These are phyloP conservation scores for Notechis scutatus DNA, from an alignment of 2,113 vertebrate species.

Conservation along the genomic window DNA sequence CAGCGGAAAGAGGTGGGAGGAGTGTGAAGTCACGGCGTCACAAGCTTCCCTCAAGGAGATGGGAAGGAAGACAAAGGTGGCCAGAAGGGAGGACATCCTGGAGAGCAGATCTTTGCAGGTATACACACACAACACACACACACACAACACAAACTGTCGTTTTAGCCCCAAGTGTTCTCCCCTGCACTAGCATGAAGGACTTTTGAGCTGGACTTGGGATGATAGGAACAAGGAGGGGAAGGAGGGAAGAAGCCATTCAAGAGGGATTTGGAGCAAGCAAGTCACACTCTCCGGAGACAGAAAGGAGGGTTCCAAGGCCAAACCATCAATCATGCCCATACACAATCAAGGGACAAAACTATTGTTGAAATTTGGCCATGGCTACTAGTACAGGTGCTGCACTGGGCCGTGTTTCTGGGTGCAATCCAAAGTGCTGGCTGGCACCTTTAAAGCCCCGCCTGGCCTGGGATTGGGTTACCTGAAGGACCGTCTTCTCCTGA, in stretches of 20 bases:
- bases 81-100: background rate
- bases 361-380: background rate
- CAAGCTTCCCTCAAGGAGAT: background rate
- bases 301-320: background rate
- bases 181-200: background rate
- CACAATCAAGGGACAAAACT: background rate
- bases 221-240: background rate
- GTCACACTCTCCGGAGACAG: background rate
- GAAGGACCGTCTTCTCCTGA: too few relatives aligned
- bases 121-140: background rate
- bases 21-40: background rate
- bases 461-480: too few relatives aligned
- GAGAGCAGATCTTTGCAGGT: background rate
- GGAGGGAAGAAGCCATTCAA: background rate
- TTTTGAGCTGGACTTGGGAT: background rate
- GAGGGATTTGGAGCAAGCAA: background rate
- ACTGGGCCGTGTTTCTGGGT: too few relatives aligned
- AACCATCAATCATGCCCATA: background rate
- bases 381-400: too few relatives aligned
- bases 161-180: background rate
- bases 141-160: background rate
- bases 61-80: background rate
- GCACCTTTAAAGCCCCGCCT: too few relatives aligned
- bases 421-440: too few relatives aligned
- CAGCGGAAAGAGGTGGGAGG: background rate